These are phyloP conservation scores for Porites evermanni DNA, from an alignment of 92 coral and sea anemone genomes.

Conservation along the genomic window DNA sequence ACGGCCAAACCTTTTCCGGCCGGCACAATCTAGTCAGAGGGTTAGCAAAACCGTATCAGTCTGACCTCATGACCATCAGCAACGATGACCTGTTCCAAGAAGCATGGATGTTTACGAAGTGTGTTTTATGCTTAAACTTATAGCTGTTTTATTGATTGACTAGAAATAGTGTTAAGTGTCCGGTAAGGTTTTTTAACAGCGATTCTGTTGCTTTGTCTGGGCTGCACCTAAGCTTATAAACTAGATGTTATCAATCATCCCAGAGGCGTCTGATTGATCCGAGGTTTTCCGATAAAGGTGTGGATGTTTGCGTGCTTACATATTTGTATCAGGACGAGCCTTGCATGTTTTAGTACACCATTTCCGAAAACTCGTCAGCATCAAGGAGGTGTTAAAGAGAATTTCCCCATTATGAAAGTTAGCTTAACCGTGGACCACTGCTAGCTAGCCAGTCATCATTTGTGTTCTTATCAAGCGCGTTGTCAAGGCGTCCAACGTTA, in stretches of 20 bases:
- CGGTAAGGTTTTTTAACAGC: too few relatives aligned
- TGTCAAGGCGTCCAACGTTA: background rate
- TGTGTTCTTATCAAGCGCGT: background rate
- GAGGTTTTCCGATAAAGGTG: conserved; percentile 18
- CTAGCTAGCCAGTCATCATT: background rate
- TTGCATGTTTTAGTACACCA: background rate
- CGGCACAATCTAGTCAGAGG: too few relatives aligned
- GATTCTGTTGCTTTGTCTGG: background rate
- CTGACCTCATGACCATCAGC: too few relatives aligned
- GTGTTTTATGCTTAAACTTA: background rate
- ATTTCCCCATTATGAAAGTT: too few relatives aligned
- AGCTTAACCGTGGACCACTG: too few relatives aligned
- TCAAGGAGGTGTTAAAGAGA: too few relatives aligned
- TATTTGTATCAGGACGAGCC: conserved; percentile 17
- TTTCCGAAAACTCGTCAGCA: background rate
- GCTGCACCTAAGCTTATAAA: background rate
- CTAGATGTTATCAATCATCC: too few relatives aligned
- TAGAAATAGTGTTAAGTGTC: background rate
- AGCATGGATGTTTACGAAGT: too few relatives aligned
- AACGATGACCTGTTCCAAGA: background rate
- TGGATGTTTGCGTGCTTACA: background rate
- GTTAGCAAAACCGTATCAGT: background rate
- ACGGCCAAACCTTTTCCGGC: conserved; percentile 44
- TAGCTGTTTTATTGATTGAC: background rate
- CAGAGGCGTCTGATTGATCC: background rate